These are phyloP conservation scores for Thermophis baileyi DNA, from an alignment of 2,113 vertebrate species.

Conservation along the genomic window DNA sequence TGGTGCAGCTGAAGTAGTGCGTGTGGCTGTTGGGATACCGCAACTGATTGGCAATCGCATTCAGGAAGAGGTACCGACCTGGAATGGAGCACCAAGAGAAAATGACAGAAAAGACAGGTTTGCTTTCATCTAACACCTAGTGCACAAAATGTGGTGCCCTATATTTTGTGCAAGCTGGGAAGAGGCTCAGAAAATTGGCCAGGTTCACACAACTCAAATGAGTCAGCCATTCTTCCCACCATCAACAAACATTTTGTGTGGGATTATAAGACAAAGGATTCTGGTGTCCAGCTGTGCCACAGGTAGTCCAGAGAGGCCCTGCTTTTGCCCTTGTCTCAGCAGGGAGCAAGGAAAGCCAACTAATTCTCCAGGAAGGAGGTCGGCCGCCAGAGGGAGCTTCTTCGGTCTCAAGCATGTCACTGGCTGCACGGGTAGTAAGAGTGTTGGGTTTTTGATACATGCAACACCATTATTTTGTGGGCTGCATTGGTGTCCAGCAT, in stretches of 20 bases:
- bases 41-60: constrained; percentile 97
- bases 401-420: neutral
- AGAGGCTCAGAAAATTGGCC: neutral
- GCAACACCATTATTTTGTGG: neutral
- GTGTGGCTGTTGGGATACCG: constrained; percentile 99
- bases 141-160: neutral
- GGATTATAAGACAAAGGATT: neutral
- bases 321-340: neutral
- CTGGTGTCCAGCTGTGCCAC: neutral
- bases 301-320: neutral
- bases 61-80: constrained; percentile 98
- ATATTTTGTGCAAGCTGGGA: neutral
- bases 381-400: neutral
- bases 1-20: constrained; percentile 99
- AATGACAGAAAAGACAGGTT: neutral
- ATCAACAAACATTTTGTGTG: neutral
- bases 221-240: neutral
- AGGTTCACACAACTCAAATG: neutral
- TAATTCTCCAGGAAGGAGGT: neutral
- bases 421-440: neutral
- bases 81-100: neutral
- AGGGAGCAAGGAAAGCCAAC: neutral
- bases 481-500: neutral
- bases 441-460: neutral
- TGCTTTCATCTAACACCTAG: neutral